A percentile compares a stretch with the other conserved stretches of the same genome.
phyloP scores from a whole-genome alignment of 2,797 vertebrate genomes.

The Sus cebifrons region DNA sequence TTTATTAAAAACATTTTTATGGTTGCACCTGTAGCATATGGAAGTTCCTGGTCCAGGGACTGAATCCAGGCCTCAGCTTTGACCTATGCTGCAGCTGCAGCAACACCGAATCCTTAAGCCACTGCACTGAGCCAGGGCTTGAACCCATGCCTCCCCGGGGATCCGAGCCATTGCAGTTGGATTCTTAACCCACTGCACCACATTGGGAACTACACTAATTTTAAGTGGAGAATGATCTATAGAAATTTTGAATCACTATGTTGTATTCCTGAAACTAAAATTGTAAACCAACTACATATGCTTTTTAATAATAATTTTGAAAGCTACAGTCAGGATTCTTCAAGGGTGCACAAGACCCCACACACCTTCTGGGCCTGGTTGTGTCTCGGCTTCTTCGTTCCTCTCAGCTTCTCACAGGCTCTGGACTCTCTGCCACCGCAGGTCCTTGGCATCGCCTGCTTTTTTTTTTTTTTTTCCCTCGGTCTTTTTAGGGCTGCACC shows the following conservation, averaged over 20 bases:
- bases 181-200: too few relatives aligned
- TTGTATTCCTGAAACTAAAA: background rate
- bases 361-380: background rate
- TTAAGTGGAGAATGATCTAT: background rate
- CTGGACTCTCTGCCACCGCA: background rate
- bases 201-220: background rate
- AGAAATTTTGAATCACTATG: background rate
- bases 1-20: too few relatives aligned
- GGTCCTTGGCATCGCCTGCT: background rate
- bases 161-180: too few relatives aligned
- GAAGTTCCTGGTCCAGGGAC: too few relatives aligned
- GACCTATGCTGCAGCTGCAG: too few relatives aligned
- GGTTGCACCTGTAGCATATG: too few relatives aligned
- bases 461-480: too few relatives aligned
- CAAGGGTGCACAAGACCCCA: background rate
- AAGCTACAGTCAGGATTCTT: background rate
- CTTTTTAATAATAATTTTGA: background rate
- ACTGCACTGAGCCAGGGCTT: too few relatives aligned
- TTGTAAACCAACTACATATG: background rate
- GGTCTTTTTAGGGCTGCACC: too few relatives aligned
- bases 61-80: too few relatives aligned
- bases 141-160: too few relatives aligned
- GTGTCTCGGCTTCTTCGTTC: background rate
- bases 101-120: too few relatives aligned
- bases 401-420: background rate